phyloP scores from a whole-genome alignment of 2,888 invertebrate species.

The Eilema caniola region DNA sequence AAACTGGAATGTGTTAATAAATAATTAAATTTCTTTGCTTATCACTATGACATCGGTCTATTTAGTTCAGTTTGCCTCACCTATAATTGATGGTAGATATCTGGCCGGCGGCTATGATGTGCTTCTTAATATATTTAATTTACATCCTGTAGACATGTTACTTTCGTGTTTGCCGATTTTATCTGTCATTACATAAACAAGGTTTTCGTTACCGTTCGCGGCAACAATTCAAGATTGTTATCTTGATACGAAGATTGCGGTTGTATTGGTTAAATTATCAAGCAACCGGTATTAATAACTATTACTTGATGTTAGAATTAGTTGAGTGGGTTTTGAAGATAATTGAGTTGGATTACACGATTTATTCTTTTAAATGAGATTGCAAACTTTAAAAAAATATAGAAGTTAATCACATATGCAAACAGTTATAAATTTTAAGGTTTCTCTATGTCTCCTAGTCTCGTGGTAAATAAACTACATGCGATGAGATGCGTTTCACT shows the following conservation, averaged over 20 bases:
- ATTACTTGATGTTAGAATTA: background rate
- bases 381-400: too few species aligned
- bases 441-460: too few species aligned
- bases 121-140: constrained; percentile 50
- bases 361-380: too few species aligned
- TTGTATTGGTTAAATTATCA: constrained; percentile 25
- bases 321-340: background rate
- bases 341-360: background rate
- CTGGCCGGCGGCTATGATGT: constrained; percentile 49
- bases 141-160: constrained; percentile 49
- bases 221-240: constrained; percentile 42
- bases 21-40: constrained; percentile 8
- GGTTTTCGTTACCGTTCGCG: constrained; percentile 48
- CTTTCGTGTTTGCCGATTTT: constrained; percentile 53
- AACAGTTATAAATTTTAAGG: too few species aligned
- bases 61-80: constrained; percentile 50
- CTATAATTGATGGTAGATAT: constrained; percentile 58
- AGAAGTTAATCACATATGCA: too few species aligned
- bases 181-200: constrained; percentile 54
- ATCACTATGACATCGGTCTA: constrained; percentile 42
- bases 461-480: too few species aligned
- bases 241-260: constrained; percentile 33
- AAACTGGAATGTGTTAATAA: background rate
- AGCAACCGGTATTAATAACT: constrained; percentile 26
- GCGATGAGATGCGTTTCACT: too few species aligned